phyloP scores from a whole-genome alignment of 2,888 invertebrate species.

The Andrena bucephala region DNA sequence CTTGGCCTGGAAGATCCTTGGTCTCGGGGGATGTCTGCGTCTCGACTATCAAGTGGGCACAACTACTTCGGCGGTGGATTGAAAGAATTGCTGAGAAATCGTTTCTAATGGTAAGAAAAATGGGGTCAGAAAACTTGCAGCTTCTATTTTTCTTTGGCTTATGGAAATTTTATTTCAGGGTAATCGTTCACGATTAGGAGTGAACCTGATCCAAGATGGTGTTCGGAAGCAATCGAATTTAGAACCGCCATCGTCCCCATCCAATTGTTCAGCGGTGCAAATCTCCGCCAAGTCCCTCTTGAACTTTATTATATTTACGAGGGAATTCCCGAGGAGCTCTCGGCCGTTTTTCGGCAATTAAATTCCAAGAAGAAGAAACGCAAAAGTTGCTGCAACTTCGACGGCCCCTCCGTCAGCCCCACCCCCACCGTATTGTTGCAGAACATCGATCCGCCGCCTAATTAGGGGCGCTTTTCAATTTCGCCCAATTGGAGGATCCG shows the following conservation, averaged over 20 bases:
- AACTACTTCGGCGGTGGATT: no score
- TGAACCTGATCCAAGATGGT: neutral
- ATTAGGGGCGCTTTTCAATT: conserved; percentile 28
- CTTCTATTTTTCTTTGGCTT: no score
- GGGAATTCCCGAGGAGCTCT: neutral
- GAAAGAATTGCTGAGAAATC: neutral
- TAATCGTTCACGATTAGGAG: neutral
- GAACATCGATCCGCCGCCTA: conserved; percentile 15
- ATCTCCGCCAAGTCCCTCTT: neutral
- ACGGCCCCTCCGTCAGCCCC: neutral
- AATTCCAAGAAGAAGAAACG: conserved; percentile 17
- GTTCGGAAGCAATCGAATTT: neutral
- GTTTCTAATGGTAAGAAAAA: neutral
- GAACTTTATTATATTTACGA: conserved; percentile 9
- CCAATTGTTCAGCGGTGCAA: neutral
- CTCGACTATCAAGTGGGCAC: no score
- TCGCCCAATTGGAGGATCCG: neutral
- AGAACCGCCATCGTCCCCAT: neutral
- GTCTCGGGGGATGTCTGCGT: no score
- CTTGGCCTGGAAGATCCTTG: no score
- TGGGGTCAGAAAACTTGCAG: neutral
- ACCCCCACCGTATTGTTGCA: neutral
- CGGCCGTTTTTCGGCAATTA: conserved; percentile 19
- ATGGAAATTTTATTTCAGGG: no score
- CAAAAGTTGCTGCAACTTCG: conserved; percentile 8